Percentiles rank a stretch among this genome's conserved stretches.
Conservation (phyloP, 2,797 vertebrate species). For the Liparis tanakae region DNA sequence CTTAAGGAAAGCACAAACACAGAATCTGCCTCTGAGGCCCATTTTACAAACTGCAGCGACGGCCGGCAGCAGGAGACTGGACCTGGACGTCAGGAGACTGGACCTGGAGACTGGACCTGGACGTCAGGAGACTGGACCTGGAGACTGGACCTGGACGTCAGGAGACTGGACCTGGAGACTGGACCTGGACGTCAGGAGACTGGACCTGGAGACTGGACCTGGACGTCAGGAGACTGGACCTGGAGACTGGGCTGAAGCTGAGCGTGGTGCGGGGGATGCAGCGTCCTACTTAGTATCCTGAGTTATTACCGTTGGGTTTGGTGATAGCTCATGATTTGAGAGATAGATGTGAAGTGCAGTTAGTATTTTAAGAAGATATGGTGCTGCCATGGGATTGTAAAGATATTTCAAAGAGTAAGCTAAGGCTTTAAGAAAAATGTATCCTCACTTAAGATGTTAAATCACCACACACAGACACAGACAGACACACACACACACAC, state of each 20-base stretch:
- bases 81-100: slow-evolving; percentile 45
- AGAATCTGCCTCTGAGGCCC: slow-evolving; percentile 16
- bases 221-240: too few species aligned
- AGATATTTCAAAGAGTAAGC: background rate
- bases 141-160: too few species aligned
- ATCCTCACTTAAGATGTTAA: background rate
- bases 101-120: too few species aligned
- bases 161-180: too few species aligned
- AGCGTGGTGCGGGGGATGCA: slow-evolving; percentile 24
- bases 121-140: too few species aligned
- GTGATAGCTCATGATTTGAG: slow-evolving; percentile 22
- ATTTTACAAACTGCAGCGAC: slow-evolving; percentile 62
- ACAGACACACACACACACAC: background rate
- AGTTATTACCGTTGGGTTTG: slow-evolving; percentile 25
- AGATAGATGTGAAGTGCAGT: slow-evolving; percentile 33
- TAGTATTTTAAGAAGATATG: slow-evolving; percentile 4
- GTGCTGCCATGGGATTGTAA: background rate
- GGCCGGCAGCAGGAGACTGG: slow-evolving; percentile 44
- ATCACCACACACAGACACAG: background rate
- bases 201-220: too few species aligned
- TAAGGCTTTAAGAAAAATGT: background rate
- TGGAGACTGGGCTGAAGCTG: slow-evolving; percentile 30
- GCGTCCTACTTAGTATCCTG: background rate
- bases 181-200: slow-evolving; percentile 52
- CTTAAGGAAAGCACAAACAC: slow-evolving; percentile 21